A percentile compares a stretch with the other conserved stretches of the same genome.
Conservation (phyloP, 2,113 vertebrate species). For the Thermophis baileyi region DNA sequence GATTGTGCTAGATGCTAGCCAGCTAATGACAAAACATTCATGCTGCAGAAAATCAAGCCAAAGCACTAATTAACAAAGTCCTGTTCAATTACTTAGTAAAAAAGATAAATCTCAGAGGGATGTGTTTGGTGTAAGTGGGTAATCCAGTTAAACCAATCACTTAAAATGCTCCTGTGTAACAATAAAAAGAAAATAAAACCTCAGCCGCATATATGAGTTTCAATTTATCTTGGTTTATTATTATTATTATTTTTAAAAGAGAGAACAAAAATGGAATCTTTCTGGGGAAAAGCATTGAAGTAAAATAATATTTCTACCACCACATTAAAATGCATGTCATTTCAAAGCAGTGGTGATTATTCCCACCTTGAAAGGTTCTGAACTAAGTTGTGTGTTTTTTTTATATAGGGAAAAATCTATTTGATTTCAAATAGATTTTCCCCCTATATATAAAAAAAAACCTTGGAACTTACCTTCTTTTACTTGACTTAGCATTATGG, state of each 20-base stretch:
- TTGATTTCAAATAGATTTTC: neutral
- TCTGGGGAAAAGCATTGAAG: neutral
- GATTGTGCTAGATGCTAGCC: neutral
- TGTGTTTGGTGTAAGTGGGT: neutral
- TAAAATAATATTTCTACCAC: neutral
- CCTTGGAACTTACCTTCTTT: neutral
- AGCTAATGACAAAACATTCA: neutral
- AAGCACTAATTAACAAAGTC: neutral
- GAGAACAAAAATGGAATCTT: neutral
- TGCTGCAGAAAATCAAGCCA: neutral
- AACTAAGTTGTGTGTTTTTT: neutral
- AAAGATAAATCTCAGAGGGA: neutral
- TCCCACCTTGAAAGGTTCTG: neutral
- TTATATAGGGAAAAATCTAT: neutral
- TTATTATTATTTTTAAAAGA: neutral
- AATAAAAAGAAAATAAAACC: neutral
- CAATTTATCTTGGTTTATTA: neutral
- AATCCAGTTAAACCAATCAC: slow-evolving; percentile 24
- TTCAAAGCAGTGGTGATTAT: neutral
- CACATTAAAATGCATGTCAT: neutral
- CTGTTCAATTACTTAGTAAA: slow-evolving; percentile 20
- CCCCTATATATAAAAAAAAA: neutral
- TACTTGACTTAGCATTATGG: neutral
- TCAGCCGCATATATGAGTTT: neutral
- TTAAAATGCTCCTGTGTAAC: slow-evolving; percentile 12